These are phyloP conservation scores for Aythya baeri DNA, from an alignment of 2,113 vertebrate species.

Conservation along the genomic window DNA sequence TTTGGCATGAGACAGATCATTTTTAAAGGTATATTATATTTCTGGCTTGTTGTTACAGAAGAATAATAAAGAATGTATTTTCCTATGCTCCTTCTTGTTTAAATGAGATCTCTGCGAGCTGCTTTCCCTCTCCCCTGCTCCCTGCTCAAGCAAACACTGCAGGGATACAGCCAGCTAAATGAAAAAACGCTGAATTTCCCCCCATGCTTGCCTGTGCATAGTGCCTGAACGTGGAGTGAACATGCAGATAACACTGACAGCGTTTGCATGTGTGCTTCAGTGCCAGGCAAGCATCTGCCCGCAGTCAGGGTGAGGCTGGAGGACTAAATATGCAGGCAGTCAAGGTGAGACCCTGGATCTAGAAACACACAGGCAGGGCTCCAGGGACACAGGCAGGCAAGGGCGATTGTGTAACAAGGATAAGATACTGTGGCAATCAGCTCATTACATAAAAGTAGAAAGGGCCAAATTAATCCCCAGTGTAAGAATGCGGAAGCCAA, in stretches of 20 bases:
- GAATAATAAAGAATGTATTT: slow-evolving; percentile 88
- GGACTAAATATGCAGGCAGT: not conserved
- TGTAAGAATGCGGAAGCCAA: slow-evolving; percentile 35
- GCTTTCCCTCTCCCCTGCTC: not conserved
- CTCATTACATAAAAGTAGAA: slow-evolving; percentile 70
- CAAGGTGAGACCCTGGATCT: slow-evolving; percentile 46
- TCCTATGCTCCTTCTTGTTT: slow-evolving; percentile 76
- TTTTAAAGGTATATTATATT: slow-evolving; percentile 87
- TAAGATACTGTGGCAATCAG: slow-evolving; percentile 67
- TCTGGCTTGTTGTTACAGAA: slow-evolving; percentile 86
- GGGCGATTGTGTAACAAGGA: slow-evolving; percentile 65
- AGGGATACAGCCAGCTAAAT: not conserved
- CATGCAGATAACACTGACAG: no score
- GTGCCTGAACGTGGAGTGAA: not conserved
- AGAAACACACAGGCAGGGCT: not conserved
- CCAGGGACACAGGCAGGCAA: slow-evolving; percentile 34
- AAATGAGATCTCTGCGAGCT: not conserved
- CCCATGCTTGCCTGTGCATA: not conserved
- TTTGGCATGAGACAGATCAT: slow-evolving; percentile 76
- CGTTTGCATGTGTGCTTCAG: not conserved
- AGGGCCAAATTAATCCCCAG: slow-evolving; percentile 69
- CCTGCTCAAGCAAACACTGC: not conserved
- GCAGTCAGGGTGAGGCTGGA: not conserved
- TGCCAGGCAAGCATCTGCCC: not conserved
- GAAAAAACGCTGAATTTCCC: not conserved